Evolutionary conservation across 2,888 invertebrate species (phyloP), one percentile per base, ranked within the genome.

Genomic region (Tachystola acroxantha): DNA sequence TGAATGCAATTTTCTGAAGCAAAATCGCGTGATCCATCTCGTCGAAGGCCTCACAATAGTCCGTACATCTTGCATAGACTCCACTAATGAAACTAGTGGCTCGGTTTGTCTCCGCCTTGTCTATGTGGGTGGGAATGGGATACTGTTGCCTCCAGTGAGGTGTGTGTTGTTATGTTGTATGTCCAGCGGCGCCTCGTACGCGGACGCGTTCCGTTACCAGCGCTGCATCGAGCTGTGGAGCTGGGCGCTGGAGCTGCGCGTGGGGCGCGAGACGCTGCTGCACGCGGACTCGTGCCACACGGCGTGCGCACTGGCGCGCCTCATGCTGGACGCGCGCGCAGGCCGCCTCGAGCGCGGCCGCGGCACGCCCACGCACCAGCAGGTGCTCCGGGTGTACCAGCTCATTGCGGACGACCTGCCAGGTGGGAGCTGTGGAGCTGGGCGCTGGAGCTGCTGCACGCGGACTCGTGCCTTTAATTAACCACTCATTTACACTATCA

Each of bases 201-300:
- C 92, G 3, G 93, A 93, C 65, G 89, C 91, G 14, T 76, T 91
- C 63, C 89, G 92, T 37, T 93, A 94, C 74, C 94, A 95, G 73
- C 89, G 93, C 45, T 96, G 96, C 78, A 92, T 96, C 46, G 94
- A 95, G 71, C 88, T 97, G 37, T 97, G 97, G 97, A 88, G 90
- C 42, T 91, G 95, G 75, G 93, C 94, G 35, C 88, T 96, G 37
- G 91, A 94, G 70, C 89, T 96, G 44, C 90, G 96, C 48, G 91
- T 96, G 10, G 89, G 90, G 57, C 92, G 20, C 1, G 34, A 34
- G 28, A 26, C 95, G 34, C 90, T 94, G 69, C 82, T 93, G 41
- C 89, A 89, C 49, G 44, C 68, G 2, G 67, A 96, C 77, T 94
- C 96, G 30, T 93, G 94, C 68, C 96, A 95, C 76, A 92, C 95